Evolutionary conservation across 2,113 vertebrate genomes (phyloP).

Genomic region (Tachycineta bicolor): DNA sequence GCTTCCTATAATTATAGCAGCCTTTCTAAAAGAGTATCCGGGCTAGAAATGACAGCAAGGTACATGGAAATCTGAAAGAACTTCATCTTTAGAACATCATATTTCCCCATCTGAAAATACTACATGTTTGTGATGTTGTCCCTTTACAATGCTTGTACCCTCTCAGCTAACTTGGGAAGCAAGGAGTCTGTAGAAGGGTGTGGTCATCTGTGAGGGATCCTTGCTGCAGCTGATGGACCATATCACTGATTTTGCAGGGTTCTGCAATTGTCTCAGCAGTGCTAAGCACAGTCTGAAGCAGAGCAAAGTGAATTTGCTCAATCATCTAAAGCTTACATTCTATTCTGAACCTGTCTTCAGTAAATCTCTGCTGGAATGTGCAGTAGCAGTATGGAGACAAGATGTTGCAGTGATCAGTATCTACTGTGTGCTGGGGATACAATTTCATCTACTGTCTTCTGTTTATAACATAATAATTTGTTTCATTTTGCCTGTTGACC

Average conservation of each 20-base stretch:
- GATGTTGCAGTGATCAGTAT: neutral
- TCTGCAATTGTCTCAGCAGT: neutral
- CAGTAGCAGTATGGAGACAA: fast-evolving
- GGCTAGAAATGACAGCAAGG: neutral
- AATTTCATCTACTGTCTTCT: neutral
- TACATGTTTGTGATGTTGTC: neutral
- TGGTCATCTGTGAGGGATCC: neutral
- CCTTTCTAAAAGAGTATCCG: neutral
- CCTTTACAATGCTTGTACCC: neutral
- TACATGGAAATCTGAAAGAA: neutral
- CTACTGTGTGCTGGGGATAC: neutral
- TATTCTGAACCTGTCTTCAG: neutral
- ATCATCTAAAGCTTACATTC: neutral
- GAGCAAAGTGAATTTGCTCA: neutral
- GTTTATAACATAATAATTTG: neutral
- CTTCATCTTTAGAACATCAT: neutral
- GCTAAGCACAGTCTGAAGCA: neutral
- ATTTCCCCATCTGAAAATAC: neutral
- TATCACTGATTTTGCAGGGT: neutral
- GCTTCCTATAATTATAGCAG: neutral
- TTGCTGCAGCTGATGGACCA: neutral
- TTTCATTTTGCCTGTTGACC: neutral
- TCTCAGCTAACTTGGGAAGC: neutral
- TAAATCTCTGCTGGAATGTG: neutral
- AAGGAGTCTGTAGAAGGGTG: neutral